phyloP scores from a whole-genome alignment of 2,113 vertebrate species.

The Coregonus clupeaformis region DNA sequence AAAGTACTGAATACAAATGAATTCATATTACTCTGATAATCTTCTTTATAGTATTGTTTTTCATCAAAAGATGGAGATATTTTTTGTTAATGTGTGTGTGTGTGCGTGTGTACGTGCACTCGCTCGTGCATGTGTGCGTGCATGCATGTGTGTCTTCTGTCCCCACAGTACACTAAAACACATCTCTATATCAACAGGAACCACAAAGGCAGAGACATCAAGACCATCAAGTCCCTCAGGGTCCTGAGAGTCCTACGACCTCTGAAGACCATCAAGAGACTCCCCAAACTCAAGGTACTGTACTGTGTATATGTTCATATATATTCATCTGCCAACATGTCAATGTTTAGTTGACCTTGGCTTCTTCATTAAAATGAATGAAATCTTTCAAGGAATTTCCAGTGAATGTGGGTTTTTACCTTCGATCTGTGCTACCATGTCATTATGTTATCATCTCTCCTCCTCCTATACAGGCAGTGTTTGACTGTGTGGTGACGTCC shows the following conservation, averaged over 20 bases:
- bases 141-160: neutral
- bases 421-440: too few species aligned
- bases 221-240: slow-evolving; percentile 97
- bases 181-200: slow-evolving; percentile 75
- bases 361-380: too few species aligned
- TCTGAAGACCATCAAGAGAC: slow-evolving; percentile 96
- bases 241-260: slow-evolving; percentile 94
- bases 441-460: neutral
- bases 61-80: slow-evolving; percentile 9
- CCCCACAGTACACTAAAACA: neutral
- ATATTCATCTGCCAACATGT: neutral
- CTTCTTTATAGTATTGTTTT: slow-evolving; percentile 15
- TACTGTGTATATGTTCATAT: neutral
- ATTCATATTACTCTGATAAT: neutral
- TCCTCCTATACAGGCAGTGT: slow-evolving; percentile 71
- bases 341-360: too few species aligned
- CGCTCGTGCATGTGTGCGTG: slow-evolving; percentile 9
- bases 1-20: neutral
- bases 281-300: slow-evolving; percentile 95
- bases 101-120: slow-evolving; percentile 11
- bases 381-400: too few species aligned
- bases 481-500: slow-evolving; percentile 96
- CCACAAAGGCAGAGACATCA: slow-evolving; percentile 97
- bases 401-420: too few species aligned
- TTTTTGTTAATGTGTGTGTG: slow-evolving; percentile 17